Percentiles rank a stretch among this genome's conserved stretches.
Conservation (phyloP, 1,140 invertebrate genomes). For the Camponotus vicinus region DNA sequence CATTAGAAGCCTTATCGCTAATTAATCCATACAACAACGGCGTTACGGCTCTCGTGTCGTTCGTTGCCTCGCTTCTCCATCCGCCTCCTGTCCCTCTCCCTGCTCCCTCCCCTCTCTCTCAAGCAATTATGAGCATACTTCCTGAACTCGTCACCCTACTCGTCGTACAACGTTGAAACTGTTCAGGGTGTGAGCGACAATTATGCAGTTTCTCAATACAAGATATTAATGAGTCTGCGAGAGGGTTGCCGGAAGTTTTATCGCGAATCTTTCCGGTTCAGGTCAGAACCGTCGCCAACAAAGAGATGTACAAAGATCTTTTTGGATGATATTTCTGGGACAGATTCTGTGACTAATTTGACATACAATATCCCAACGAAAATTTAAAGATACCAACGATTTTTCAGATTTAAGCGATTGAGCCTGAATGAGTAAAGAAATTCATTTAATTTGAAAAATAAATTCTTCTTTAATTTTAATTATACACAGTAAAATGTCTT, state of each 20-base stretch:
- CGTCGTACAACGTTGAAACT: constrained; percentile 47
- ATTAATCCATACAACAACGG: constrained; percentile 85
- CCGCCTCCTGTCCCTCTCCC: not conserved
- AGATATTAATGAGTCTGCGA: constrained; percentile 53
- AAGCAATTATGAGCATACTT: constrained; percentile 74
- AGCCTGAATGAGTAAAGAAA: not conserved
- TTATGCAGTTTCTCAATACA: constrained; percentile 63
- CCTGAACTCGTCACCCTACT: constrained; percentile 75
- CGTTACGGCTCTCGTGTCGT: constrained; percentile 85
- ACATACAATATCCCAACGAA: not conserved
- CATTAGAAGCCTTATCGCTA: constrained; percentile 86
- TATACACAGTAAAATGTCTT: not conserved
- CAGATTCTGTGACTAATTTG: not conserved
- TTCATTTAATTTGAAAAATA: not conserved
- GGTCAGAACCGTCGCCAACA: constrained; percentile 18
- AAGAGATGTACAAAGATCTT: not conserved
- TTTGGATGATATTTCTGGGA: not conserved
- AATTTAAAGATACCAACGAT: not conserved
- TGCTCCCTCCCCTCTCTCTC: not conserved
- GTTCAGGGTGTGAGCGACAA: constrained; percentile 62
- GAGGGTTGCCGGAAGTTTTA: constrained; percentile 13
- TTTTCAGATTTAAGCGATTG: not conserved
- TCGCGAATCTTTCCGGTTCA: constrained; percentile 48
- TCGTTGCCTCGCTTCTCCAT: constrained; percentile 74
- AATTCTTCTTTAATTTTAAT: not conserved